Evolutionary conservation across 2,888 invertebrate species (phyloP), one percentile per base, ranked within the genome.

Genomic region (Melikaiella ostensackeni): DNA sequence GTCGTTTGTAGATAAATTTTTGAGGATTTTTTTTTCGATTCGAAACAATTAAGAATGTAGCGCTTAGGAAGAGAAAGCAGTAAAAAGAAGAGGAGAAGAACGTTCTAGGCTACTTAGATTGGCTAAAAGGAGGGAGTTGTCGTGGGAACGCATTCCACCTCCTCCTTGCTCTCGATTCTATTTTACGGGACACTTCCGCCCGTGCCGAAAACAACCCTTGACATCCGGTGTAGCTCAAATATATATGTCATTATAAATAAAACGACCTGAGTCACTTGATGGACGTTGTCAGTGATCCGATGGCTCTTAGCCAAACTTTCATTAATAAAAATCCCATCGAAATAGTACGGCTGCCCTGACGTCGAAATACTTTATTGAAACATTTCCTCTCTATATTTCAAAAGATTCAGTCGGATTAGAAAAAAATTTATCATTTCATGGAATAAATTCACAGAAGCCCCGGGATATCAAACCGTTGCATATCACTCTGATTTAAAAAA

Each of bases 201-300:
- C 27, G n/a, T 50, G 70, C n/a, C 70, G 66, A 66, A 66, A 66
- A 33, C n/a, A 63, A 63, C 62, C 62, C 30, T 66, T 30, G 4
- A 70, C 50, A 50, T 70, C 70, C 70, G 42, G 46, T 46, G 30
- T 9, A 30, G 27, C 46, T 27, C 7, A 70, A 27, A 70, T 70
- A 70, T 46, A 46, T 46, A 46, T 50, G 46, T 50, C 70, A 70
- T 70, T 50, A 50, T 50, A 70, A 70, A 70, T 70, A 50, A 70
- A 27, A 30, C 27, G 11, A 24, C 30, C 46, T 50, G 70, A 70
- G 70, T 70, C 46, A 50, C 27, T 50, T 70, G 70, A 70, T 70
- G 16, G 70, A 70, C 70, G 70, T 42, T 70, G 70, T 70, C 70
- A 50, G 70, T 70, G 70, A 70, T 70, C 70, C 46, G 70, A 50